Evolutionary conservation across 2,888 invertebrate genomes (phyloP).

Genomic region (Ichneumon xanthorius): DNA sequence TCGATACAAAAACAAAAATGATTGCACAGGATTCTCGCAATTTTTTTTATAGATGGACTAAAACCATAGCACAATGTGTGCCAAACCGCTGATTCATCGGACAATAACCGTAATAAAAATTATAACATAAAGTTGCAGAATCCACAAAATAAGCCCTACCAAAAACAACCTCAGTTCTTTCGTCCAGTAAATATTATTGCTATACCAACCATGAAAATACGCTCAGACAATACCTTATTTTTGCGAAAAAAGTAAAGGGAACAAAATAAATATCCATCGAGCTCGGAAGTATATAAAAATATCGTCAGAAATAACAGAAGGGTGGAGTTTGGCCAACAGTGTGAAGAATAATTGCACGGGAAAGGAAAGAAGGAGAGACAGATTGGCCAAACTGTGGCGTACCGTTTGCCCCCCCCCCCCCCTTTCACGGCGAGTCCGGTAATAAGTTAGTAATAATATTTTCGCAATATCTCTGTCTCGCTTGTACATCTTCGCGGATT

Average conservation of each 20-base stretch:
- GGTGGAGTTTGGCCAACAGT: constrained; percentile 13
- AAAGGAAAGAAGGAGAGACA: constrained; percentile 49
- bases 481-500: constrained; percentile 68
- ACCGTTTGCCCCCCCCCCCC: constrained; percentile 64
- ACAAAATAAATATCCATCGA: neutral
- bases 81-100: too few relatives aligned
- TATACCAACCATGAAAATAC: neutral
- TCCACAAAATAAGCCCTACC: neutral
- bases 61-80: neutral
- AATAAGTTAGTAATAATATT: constrained; percentile 85
- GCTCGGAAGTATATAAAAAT: constrained; percentile 21
- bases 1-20: neutral
- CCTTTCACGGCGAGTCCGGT: constrained; percentile 57
- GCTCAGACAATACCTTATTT: neutral
- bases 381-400: constrained; percentile 69
- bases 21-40: neutral
- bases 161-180: neutral
- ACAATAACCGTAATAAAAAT: too few relatives aligned
- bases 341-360: constrained; percentile 10
- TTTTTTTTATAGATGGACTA: neutral
- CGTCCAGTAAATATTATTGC: neutral
- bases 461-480: constrained; percentile 81
- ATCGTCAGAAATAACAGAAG: constrained; percentile 19
- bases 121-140: neutral
- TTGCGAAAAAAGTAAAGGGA: neutral